Conservation (phyloP, 2,797 vertebrate genomes). For the Enteromius afrohamiltoni region DNA sequence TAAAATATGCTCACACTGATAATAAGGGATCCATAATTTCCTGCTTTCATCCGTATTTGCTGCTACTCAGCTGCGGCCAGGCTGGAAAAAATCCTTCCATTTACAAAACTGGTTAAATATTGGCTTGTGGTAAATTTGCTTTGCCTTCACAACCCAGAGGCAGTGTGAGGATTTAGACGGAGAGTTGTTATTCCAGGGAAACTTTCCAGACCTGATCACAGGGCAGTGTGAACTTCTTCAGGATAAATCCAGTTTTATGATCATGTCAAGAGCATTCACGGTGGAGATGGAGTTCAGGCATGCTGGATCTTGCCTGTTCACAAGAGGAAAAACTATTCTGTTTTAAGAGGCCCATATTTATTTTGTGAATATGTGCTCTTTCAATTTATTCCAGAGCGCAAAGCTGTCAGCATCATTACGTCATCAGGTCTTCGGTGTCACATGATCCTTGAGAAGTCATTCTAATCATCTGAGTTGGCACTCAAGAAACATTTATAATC, state of each 20-base stretch:
- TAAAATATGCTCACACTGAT: conserved; percentile 36
- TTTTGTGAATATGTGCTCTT: not conserved
- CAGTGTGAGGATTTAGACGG: not conserved
- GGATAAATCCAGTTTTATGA: not conserved
- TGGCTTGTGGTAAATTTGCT: conserved; percentile 39
- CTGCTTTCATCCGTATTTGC: conserved; percentile 23
- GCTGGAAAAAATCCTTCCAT: conserved; percentile 4
- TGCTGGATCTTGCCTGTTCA: conserved; percentile 1
- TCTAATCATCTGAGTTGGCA: not conserved
- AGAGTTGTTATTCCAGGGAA: not conserved
- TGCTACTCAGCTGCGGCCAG: conserved; percentile 13
- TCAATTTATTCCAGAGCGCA: not conserved
- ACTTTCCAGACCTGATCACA: not conserved
- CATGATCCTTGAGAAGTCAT: not conserved
- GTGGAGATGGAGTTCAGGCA: not conserved
- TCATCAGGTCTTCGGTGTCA: not conserved
- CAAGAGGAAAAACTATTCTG: not conserved
- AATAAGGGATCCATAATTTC: conserved; percentile 27
- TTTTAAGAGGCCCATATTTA: not conserved
- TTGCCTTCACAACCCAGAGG: conserved; percentile 13
- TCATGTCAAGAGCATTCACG: not conserved
- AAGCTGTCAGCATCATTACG: not conserved
- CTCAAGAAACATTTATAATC: not conserved
- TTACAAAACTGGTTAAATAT: conserved; percentile 54
- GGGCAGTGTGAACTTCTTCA: conserved; percentile 14